Conservation (phyloP, 2,797 vertebrate genomes). For the Peromyscus aztecus region DNA sequence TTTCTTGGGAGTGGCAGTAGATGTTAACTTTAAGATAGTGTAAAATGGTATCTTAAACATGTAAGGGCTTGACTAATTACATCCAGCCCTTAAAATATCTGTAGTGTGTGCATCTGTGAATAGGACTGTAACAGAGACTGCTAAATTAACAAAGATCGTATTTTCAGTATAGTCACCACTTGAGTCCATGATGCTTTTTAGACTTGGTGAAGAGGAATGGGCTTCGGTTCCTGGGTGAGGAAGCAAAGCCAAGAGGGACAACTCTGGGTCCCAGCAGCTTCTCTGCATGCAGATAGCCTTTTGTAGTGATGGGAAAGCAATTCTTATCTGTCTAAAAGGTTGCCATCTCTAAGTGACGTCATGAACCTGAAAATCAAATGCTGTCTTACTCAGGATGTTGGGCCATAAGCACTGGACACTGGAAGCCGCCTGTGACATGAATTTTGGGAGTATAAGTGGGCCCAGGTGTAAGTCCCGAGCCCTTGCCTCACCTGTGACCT, state of each 20-base stretch:
- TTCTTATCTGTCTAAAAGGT: background rate
- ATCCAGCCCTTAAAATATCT: conserved; percentile 22
- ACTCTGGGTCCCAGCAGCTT: background rate
- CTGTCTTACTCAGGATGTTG: background rate
- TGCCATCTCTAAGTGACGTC: background rate
- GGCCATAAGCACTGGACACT: background rate
- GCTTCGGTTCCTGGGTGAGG: background rate
- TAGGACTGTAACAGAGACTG: background rate
- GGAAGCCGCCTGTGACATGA: background rate
- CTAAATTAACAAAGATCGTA: conserved; percentile 17
- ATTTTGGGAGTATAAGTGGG: background rate
- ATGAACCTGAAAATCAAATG: background rate
- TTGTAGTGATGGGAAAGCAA: background rate
- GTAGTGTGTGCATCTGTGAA: background rate
- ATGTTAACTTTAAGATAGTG: conserved; percentile 16
- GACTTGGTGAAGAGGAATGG: background rate
- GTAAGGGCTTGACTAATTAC: conserved; percentile 40
- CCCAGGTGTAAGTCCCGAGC: background rate
- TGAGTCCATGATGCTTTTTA: background rate
- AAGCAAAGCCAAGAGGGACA: background rate
- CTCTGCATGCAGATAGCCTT: background rate
- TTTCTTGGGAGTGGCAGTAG: conserved; percentile 53
- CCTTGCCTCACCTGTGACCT: background rate
- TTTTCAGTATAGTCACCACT: background rate
- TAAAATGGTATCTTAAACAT: background rate